Percentiles rank a stretch among this genome's conserved stretches.
Conservation (phyloP, 2,797 vertebrate genomes). For the Phrynocephalus forsythii region DNA sequence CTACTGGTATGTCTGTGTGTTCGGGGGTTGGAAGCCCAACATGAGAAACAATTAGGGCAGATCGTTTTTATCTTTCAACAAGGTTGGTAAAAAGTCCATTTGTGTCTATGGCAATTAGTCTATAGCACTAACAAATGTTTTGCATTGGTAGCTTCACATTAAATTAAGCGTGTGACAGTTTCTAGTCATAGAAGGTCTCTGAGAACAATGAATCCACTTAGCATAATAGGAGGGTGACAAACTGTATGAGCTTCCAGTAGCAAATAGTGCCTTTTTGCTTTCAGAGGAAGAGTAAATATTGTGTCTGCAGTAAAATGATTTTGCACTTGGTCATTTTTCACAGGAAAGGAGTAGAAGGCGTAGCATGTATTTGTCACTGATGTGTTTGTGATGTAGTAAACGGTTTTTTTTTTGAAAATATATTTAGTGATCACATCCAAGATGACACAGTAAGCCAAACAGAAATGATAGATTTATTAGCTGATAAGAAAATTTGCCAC, state of each 20-base stretch:
- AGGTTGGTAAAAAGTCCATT: not conserved
- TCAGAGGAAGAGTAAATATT: constrained; percentile 21
- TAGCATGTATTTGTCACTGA: constrained; percentile 14
- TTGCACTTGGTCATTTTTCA: not conserved
- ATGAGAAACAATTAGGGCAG: not conserved
- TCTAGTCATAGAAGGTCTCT: constrained; percentile 18
- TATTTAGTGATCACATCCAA: constrained; percentile 5
- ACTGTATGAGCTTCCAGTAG: constrained; percentile 7
- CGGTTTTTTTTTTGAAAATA: not conserved
- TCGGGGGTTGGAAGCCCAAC: not conserved
- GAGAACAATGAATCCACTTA: constrained; percentile 21
- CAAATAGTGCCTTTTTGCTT: constrained; percentile 21
- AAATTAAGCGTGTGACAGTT: constrained; percentile 8
- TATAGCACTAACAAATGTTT: not conserved
- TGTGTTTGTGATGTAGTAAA: constrained; percentile 23
- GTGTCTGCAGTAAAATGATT: constrained; percentile 7
- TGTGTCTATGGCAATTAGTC: not conserved
- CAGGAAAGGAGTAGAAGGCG: constrained; percentile 5
- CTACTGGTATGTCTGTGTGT: not conserved
- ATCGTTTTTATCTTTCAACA: not conserved
- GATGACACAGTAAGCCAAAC: not conserved
- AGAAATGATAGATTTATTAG: not conserved
- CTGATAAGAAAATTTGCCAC: not conserved
- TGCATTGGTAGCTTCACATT: not conserved
- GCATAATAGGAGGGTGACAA: not conserved